These are phyloP conservation scores for Carcinoscorpius rotundicauda DNA, from an alignment of 1,140 invertebrate genomes.

Conservation along the genomic window DNA sequence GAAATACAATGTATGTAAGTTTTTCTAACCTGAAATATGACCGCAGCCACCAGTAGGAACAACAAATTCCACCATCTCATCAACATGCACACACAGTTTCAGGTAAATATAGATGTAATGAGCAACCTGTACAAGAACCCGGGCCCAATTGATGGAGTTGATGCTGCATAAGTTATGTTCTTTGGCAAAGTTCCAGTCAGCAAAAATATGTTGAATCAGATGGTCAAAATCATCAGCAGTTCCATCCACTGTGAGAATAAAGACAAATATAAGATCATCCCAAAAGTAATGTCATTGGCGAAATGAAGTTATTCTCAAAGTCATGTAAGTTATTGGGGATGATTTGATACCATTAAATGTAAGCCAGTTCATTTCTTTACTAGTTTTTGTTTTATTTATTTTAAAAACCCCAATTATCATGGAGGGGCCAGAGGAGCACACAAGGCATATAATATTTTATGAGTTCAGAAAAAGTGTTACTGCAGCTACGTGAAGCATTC, in stretches of 20 bases:
- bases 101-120: slow-evolving; percentile 39
- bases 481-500: no score
- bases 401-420: no score
- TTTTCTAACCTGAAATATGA: slow-evolving; percentile 32
- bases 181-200: slow-evolving; percentile 27
- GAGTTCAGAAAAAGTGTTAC: no score
- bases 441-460: no score
- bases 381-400: no score
- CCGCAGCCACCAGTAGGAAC: slow-evolving; percentile 39
- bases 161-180: slow-evolving; percentile 32
- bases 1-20: not conserved
- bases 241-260: slow-evolving; percentile 32
- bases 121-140: slow-evolving; percentile 38
- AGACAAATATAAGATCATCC: slow-evolving; percentile 12
- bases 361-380: no score
- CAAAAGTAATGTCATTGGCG: not conserved
- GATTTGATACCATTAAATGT: no score
- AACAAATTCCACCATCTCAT: slow-evolving; percentile 30
- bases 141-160: slow-evolving; percentile 41
- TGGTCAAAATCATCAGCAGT: slow-evolving; percentile 38
- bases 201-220: slow-evolving; percentile 35
- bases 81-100: slow-evolving; percentile 24
- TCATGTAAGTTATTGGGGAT: slow-evolving; percentile 4
- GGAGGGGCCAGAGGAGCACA: no score
- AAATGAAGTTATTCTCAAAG: not conserved